Evolutionary conservation across 2,797 vertebrate genomes (phyloP).

Genomic region (Dipus sagitta): DNA sequence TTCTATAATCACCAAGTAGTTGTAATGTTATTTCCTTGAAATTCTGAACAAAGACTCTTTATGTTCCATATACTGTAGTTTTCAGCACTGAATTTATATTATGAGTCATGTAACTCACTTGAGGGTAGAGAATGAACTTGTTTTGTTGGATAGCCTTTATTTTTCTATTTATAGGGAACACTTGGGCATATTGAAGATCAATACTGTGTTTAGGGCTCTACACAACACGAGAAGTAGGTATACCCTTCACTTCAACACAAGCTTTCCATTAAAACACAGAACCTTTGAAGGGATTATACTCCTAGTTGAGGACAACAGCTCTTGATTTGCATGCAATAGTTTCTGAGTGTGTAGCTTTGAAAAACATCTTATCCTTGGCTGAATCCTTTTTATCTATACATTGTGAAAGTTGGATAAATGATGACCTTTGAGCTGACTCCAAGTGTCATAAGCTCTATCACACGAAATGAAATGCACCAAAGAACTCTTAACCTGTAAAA

Average conservation of each 20-base stretch:
- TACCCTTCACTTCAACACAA: background rate
- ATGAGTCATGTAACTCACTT: background rate
- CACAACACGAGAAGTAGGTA: background rate
- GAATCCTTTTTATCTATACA: background rate
- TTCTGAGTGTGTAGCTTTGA: background rate
- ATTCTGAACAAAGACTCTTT: background rate
- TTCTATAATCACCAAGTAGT: background rate
- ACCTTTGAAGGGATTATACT: background rate
- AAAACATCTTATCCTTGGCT: background rate
- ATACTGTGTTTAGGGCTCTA: background rate
- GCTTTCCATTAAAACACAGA: background rate
- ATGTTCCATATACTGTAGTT: background rate
- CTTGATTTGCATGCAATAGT: background rate
- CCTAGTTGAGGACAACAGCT: background rate
- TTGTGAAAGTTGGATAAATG: background rate
- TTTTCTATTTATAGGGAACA: conserved; percentile 7
- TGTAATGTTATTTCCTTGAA: background rate
- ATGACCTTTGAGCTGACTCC: background rate
- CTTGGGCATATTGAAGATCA: background rate
- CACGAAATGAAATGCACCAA: background rate
- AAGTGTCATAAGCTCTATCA: background rate
- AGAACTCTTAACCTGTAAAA: background rate
- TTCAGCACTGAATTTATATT: background rate
- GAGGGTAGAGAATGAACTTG: background rate
- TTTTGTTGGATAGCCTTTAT: background rate